These are phyloP conservation scores for Somateria mollissima DNA, from an alignment of 2,797 vertebrate species.

Conservation along the genomic window DNA sequence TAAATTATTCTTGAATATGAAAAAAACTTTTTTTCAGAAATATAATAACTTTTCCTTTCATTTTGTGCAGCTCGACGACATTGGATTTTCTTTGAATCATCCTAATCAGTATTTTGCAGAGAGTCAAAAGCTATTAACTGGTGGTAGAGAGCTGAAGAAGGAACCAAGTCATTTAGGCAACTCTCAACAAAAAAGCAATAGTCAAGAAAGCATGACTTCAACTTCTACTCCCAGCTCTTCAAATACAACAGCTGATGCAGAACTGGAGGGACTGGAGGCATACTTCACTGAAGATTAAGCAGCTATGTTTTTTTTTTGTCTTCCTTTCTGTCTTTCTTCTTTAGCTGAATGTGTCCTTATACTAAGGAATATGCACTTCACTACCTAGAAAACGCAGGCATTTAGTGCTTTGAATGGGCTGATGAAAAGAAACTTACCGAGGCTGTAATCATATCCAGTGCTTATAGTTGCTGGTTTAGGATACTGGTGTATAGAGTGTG, in stretches of 20 bases:
- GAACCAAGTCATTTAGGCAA: conserved; percentile 67
- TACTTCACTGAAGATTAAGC: conserved; percentile 82
- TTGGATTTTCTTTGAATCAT: conserved; percentile 92
- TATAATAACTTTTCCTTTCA: background rate
- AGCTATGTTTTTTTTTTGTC: background rate
- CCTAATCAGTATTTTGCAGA: conserved; percentile 98
- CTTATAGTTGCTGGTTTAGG: background rate
- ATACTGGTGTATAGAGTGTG: background rate
- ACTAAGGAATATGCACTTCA: background rate
- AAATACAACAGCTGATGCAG: conserved; percentile 55
- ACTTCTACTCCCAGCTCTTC: conserved; percentile 22
- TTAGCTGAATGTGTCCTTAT: background rate
- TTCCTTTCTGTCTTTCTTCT: background rate
- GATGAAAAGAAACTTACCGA: background rate
- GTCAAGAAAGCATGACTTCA: conserved; percentile 56
- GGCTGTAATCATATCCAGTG: background rate
- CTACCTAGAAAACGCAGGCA: background rate
- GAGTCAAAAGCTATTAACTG: conserved; percentile 88
- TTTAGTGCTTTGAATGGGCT: background rate
- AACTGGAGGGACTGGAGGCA: conserved; percentile 85
- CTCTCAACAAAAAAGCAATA: conserved; percentile 67
- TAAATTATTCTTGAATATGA: background rate
- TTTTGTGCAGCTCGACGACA: conserved; percentile 86
- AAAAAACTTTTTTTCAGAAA: background rate
- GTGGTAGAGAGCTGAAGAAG: conserved; percentile 87